Conservation (phyloP, 2,797 vertebrate genomes). For the Typhlichthys eigenmanni region DNA sequence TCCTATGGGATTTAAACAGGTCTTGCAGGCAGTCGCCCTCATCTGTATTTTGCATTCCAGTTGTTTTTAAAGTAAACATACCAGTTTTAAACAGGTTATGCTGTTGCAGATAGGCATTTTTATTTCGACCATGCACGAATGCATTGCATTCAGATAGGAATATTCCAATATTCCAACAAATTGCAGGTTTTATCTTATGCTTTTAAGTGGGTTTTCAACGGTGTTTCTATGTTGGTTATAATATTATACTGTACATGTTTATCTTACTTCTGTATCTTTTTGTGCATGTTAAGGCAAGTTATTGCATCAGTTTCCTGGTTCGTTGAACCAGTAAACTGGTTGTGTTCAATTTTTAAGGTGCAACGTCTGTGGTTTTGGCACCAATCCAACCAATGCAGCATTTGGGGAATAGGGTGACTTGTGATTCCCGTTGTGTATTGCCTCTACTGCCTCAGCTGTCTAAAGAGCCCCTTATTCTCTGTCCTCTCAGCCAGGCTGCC, state of each 20-base stretch:
- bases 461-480: slow-evolving; percentile 18
- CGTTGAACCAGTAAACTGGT: neutral
- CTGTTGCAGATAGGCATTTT: slow-evolving; percentile 41
- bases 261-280: too few relatives aligned
- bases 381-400: slow-evolving; percentile 32
- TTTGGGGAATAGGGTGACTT: slow-evolving; percentile 63
- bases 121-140: slow-evolving; percentile 4
- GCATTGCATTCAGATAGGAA: slow-evolving; percentile 9
- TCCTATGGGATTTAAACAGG: slow-evolving; percentile 48
- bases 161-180: slow-evolving; percentile 1
- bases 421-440: slow-evolving; percentile 52
- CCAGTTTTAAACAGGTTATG: slow-evolving; percentile 52
- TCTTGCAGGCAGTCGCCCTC: too few relatives aligned
- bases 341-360: neutral
- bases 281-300: too few relatives aligned
- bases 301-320: too few relatives aligned
- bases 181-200: neutral
- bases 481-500: slow-evolving; percentile 17
- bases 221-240: neutral
- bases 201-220: neutral
- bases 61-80: too few relatives aligned
- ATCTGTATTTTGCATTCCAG: too few relatives aligned
- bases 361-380: slow-evolving; percentile 29
- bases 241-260: neutral
- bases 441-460: slow-evolving; percentile 51